These are phyloP conservation scores for Athalia circularis DNA, from an alignment of 2,888 invertebrate genomes.

Conservation along the genomic window DNA sequence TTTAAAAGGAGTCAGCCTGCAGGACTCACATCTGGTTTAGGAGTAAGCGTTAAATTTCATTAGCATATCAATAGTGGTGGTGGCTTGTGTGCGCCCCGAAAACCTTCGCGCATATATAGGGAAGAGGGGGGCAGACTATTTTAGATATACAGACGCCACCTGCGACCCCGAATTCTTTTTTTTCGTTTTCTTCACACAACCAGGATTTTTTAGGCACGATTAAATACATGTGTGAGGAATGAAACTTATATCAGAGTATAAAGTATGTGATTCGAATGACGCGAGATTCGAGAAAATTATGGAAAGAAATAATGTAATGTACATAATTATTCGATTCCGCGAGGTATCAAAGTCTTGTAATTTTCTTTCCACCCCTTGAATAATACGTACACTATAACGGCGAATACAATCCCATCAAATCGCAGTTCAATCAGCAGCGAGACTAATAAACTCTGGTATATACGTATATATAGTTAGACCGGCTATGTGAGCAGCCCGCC, in stretches of 20 bases:
- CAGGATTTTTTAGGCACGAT: not conserved
- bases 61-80: constrained; percentile 74
- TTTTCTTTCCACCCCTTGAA: constrained; percentile 40
- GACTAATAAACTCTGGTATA: constrained; percentile 67
- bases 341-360: constrained; percentile 18
- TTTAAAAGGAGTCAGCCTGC: not conserved
- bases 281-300: not conserved
- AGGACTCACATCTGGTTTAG: constrained; percentile 50
- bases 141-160: constrained; percentile 27
- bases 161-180: constrained; percentile 14
- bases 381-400: constrained; percentile 49
- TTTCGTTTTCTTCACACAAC: not conserved
- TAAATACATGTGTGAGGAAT: not conserved
- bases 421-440: constrained; percentile 66
- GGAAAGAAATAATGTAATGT: not conserved
- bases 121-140: constrained; percentile 4
- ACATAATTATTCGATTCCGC: not conserved
- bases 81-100: constrained; percentile 60
- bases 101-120: not conserved
- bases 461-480: constrained; percentile 19
- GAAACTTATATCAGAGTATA: too few species aligned
- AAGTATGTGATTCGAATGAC: not conserved
- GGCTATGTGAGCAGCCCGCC: constrained; percentile 10
- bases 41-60: constrained; percentile 74
- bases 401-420: constrained; percentile 68